phyloP scores from a whole-genome alignment of 2,888 invertebrate species.

The Dryococelus australis region DNA sequence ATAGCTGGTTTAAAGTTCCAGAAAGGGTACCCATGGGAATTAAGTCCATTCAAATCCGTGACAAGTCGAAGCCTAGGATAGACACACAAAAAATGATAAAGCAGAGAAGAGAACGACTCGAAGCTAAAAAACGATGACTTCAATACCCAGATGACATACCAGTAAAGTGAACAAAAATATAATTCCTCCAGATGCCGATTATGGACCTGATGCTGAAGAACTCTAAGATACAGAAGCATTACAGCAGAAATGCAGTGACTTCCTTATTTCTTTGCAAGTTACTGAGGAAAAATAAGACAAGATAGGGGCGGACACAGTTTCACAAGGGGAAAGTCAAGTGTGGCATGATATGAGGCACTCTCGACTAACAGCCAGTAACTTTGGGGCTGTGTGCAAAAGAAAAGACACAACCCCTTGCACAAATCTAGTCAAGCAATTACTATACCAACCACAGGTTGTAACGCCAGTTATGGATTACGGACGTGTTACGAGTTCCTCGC shows the following conservation, averaged over 20 bases:
- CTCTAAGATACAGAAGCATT: background rate
- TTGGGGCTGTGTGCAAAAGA: background rate
- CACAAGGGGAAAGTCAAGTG: background rate
- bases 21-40: too few species aligned
- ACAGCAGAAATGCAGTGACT: background rate
- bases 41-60: background rate
- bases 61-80: background rate
- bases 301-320: background rate
- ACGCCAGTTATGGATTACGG: background rate
- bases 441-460: constrained; percentile 11
- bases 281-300: background rate
- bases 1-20: background rate
- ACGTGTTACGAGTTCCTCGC: background rate
- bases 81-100: background rate
- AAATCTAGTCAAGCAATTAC: background rate
- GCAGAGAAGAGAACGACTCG: background rate
- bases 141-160: too few species aligned
- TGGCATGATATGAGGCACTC: background rate
- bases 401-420: background rate
- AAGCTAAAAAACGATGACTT: too few species aligned
- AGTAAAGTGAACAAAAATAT: background rate
- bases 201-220: background rate
- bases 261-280: background rate
- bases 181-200: background rate
- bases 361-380: background rate